Base-by-base conservation (phyloP, 2,888 invertebrate genomes). In the Ormia ochracea region DNA sequence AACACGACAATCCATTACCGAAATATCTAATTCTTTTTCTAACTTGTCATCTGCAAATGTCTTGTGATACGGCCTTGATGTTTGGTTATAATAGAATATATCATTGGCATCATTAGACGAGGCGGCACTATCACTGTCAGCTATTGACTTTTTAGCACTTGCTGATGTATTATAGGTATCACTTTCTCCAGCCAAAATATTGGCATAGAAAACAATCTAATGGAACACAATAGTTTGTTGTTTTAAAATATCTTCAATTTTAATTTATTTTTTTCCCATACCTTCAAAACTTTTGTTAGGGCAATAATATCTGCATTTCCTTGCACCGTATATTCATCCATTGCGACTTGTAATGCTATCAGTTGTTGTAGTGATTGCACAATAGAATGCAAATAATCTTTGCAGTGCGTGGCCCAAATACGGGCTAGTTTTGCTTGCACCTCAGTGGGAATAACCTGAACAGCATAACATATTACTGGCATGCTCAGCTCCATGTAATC, bases 241-340 rank as follows among this genome's bases (percentile, higher is more conserved):
- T 38, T n/a, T 19, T 52, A 9, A 28, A 21, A 41, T 28, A 31
- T n/a, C 1, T 31, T 17, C 2, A n/a, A 14, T 28, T 21, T 10
- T 28, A 3, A 4, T 26, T 9, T 43, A 23, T 2, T 28, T 7
- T 4, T 38, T 1, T 17, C n/a, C 0, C 38, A 36, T 77, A 94
- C 94, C 91, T 96, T 97, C 93, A 98, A 94, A 59, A 97, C 93
- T 91, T 95, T 95, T 17, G 97, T 96, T 1, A 96, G 95, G 76
- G 94, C 93, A 17, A 95, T 94, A 70, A 98, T 94, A 74, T 93
- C 93, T 61, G 94, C 93, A 83, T 97, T 96, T 86, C 97, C 96
- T 87, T 97, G 96, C 54, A 97, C 93, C 76, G 93, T 93, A 85
- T 93, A 95, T 84, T 94, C 93, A 81, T 93, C 93, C 43, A 94